Evolutionary conservation across 2,113 vertebrate genomes (phyloP), one percentile per base, ranked within the genome.

Genomic region (Leptosomus discolor): DNA sequence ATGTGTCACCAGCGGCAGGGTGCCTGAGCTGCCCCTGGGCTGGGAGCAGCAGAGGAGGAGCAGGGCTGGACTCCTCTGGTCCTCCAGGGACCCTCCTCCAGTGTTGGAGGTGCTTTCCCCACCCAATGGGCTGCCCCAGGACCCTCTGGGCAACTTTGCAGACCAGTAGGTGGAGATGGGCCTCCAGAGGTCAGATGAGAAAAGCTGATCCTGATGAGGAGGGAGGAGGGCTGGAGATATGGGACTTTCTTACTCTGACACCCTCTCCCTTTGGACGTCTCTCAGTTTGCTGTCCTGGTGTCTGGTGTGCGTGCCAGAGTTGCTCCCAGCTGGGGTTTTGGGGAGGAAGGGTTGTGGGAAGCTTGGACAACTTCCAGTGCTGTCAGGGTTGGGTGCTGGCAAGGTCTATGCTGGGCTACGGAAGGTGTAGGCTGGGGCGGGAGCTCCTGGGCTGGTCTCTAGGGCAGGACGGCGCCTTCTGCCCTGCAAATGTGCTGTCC

Each of bases 91-190:
- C 24, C 20, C 1, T 48, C 19, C 5, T 5, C 3, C 2, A 6
- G 27, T 17, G 34, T 34, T 71, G 36, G 21, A 70, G 29, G 29
- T 63, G 71, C 8, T 39, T 61, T 64, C 30, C 19, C 8, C 8
- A 46, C 29, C 16, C 0, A 0, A 0, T 12, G n/a, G 17, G 48
- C 65, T 79, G 39, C 15, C n/a, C 50, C 10, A 21, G 65, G 70
- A 87, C 9, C 45, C 20, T 67, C 36, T 17, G 71, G 15, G 50
- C 77, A 81, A 61, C 64, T 29, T 85, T 51, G 60, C 51, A 73
- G 75, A 12, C 65, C 65, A 21, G 32, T 2, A 32, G 17, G 24
- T 15, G 51, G 76, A 65, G 51, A 22, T 22, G 50, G 39, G 71
- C 51, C 56, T 43, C 7, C 1, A 1, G 70, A 43, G 24, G 30